phyloP scores from a whole-genome alignment of 2,113 vertebrate species.

The Anarrhichthys ocellatus region DNA sequence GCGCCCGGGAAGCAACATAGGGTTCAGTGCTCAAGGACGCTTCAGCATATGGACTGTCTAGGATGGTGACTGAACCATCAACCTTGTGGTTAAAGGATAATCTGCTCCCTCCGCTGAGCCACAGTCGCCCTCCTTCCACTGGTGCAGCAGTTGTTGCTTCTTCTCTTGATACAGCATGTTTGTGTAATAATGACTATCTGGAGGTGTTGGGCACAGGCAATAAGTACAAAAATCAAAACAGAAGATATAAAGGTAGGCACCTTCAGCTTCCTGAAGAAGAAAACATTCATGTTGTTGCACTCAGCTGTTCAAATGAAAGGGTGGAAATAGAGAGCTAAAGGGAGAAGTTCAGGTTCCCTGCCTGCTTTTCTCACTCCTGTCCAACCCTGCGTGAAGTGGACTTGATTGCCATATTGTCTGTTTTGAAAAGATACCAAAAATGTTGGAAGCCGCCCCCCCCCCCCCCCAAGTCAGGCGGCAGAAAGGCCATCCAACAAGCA shows the following conservation, averaged over 20 bases:
- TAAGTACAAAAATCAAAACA: no score
- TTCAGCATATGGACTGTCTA: background rate
- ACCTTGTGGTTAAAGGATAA: background rate
- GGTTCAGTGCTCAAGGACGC: background rate
- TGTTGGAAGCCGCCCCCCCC: background rate
- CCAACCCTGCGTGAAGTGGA: background rate
- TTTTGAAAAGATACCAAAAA: background rate
- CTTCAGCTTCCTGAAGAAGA: background rate
- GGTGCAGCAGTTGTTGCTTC: background rate
- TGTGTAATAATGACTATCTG: background rate
- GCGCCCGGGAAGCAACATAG: no score
- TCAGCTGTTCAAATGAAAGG: background rate
- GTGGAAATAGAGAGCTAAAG: background rate
- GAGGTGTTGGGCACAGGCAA: background rate
- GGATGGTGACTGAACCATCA: background rate
- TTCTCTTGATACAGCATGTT: background rate
- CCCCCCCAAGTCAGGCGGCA: background rate
- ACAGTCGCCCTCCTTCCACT: background rate
- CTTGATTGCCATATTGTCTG: background rate
- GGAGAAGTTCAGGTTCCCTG: background rate
- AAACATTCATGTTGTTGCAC: background rate
- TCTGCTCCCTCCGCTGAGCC: background rate
- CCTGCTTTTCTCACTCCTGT: background rate
- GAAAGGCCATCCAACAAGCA: background rate
- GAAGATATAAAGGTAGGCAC: no score